Base-by-base conservation (phyloP, 2,888 invertebrate genomes). In the Aphelenchoides bicaudatus region DNA sequence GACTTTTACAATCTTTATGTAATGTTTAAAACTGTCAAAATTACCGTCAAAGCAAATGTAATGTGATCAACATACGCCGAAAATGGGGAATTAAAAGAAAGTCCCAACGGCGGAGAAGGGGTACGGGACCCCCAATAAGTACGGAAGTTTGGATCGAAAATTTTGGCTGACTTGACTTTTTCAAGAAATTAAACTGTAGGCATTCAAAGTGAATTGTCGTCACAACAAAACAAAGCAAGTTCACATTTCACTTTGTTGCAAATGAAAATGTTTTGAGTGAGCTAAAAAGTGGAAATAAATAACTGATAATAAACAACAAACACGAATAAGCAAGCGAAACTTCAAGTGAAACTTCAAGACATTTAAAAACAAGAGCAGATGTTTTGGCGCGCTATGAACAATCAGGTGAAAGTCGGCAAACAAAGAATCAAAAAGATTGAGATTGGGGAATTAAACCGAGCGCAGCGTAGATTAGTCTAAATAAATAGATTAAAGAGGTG, bases 51-150 rank as follows among this genome's bases (percentile, higher is more conserved):
- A 54, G 25, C 55, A 37, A 5, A n/a, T n/a, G 62, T 58, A 29
- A 76, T 76, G 61, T 77, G 75, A 50, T 71, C 71, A 54, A 77
- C 69, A 62, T 78, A 77, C 21, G 68, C 70, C 27, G 71, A 66
- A 69, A 74, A 76, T 21, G 77, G 77, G 1, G 75, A 72, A 23
- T 72, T 65, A n/a, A 78, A 74, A 51, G 68, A 67, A 39, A 76
- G 49, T 28, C 66, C 62, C 29, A 60, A 39, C 23, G 64, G 64
- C 1, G 52, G 21, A 19, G 37, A 37, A 10, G 52, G 19, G 2
- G 52, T 19, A 43, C 16, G 25, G 10, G 34, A 34, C n/a, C 13
- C 13, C 10, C n/a, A 13, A 34, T 13, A n/a, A 34, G 34, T 13
- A 34, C 13, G 34, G 34, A 34, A 34, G 34, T 34, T n/a, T n/a